Base-by-base conservation (phyloP, 2,797 vertebrate genomes). In the Varecia variegata region DNA sequence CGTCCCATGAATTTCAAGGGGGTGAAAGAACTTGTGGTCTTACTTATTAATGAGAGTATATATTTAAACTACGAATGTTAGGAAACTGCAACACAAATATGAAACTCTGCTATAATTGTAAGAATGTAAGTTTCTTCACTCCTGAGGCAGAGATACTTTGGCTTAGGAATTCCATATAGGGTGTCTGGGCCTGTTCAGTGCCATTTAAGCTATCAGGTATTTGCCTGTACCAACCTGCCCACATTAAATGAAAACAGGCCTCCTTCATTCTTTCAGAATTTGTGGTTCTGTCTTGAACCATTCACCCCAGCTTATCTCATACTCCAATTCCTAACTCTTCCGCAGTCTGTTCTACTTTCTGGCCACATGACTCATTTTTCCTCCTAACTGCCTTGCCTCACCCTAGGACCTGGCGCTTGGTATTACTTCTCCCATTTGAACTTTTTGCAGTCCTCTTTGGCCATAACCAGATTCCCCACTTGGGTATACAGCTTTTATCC, bases 201-300 rank as follows among this genome's bases (percentile, higher is more conserved):
- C 91, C 92, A 89, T 96, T 96, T 95, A 94, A 86, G 77, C 94
- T 97, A 86, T 95, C 77, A 84, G 93, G 96, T 93, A 92, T 96
- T 97, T 97, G 94, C 97, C 95, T 97, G 97, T 97, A 96, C 93
- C 86, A 96, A 95, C 97, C 95, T 97, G 97, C 88, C 95, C 94
- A 95, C 56, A 12, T 43, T 83, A 67, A 86, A 87, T 88, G 85
- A 91, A 96, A 97, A 95, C 93, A 93, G 88, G 88, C 94, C 94
- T 96, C 94, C 90, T 92, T 97, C 96, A 95, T 95, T 95, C 94
- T 96, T 98, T 95, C 85, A 83, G 93, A 96, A 97, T 97, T 88
- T 82, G 94, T 93, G 94, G 74, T 97, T 94, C 94, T 96, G 25
- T 88, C 90, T 93, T 97, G 90, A 97, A 97, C 95, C 95, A 91